phyloP scores from a whole-genome alignment of 2,888 invertebrate species.

The Poecilobothrus nobilitatus region DNA sequence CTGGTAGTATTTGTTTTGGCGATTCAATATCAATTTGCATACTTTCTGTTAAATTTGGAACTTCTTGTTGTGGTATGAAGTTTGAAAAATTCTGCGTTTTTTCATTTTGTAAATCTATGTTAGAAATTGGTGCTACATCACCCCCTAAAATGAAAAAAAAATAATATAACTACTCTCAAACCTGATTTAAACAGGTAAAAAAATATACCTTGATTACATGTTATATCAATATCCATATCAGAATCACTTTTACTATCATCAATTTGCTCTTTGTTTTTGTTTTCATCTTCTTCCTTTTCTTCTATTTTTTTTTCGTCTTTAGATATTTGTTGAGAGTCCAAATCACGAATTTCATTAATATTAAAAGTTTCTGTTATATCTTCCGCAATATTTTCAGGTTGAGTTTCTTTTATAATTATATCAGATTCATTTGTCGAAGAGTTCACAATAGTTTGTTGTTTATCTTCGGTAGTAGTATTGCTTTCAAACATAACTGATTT shows the following conservation, averaged over 20 bases:
- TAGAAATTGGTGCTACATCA: not conserved
- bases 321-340: too few species aligned
- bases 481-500: not conserved
- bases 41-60: constrained; percentile 24
- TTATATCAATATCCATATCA: constrained; percentile 29
- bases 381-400: too few species aligned
- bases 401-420: too few species aligned
- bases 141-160: not conserved
- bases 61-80: not conserved
- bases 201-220: constrained; percentile 19
- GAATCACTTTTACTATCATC: constrained; percentile 36
- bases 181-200: not conserved
- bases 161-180: not conserved
- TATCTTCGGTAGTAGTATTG: too few species aligned
- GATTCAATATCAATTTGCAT: constrained; percentile 30
- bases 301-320: not conserved
- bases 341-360: too few species aligned
- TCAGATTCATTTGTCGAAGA: too few species aligned
- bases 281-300: constrained; percentile 10
- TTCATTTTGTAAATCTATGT: not conserved
- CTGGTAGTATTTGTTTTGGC: not conserved
- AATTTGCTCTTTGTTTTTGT: constrained; percentile 17
- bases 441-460: too few species aligned
- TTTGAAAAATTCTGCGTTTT: not conserved
- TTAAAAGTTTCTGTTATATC: too few species aligned